Percentiles rank a stretch among this genome's conserved stretches.
phyloP scores from a whole-genome alignment of 2,888 invertebrate species.

The Calephelis perditalis region DNA sequence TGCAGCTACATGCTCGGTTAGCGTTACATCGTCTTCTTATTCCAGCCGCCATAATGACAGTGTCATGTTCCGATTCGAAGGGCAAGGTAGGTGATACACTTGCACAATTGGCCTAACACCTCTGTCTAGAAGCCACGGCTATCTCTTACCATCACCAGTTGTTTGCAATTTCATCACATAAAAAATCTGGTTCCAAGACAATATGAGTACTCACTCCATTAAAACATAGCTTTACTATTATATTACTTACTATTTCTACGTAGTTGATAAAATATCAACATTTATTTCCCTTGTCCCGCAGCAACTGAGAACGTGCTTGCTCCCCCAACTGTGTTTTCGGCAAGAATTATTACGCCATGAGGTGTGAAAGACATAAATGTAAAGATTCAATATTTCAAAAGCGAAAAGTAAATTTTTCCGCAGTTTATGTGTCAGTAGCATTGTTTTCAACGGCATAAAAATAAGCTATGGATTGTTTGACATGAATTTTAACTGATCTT shows the following conservation, averaged over 20 bases:
- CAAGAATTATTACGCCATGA: conserved; percentile 77
- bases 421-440: conserved; percentile 38
- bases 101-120: too few species aligned
- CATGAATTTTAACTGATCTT: neutral
- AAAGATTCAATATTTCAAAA: conserved; percentile 74
- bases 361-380: conserved; percentile 77
- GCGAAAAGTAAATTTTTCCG: conserved; percentile 58
- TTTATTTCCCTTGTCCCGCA: conserved; percentile 72
- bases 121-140: too few species aligned
- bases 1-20: too few species aligned
- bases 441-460: conserved; percentile 1
- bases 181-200: too few species aligned
- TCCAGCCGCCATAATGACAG: too few species aligned
- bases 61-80: too few species aligned
- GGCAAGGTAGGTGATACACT: too few species aligned
- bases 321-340: conserved; percentile 44
- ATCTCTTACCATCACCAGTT: too few species aligned
- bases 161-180: too few species aligned
- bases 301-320: conserved; percentile 65
- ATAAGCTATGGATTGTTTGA: neutral
- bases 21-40: too few species aligned
- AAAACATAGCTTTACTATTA: too few species aligned
- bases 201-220: too few species aligned
- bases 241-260: neutral
- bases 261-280: conserved; percentile 69